These are phyloP conservation scores for Drepana falcataria DNA, from an alignment of 2,888 invertebrate genomes.

Conservation along the genomic window DNA sequence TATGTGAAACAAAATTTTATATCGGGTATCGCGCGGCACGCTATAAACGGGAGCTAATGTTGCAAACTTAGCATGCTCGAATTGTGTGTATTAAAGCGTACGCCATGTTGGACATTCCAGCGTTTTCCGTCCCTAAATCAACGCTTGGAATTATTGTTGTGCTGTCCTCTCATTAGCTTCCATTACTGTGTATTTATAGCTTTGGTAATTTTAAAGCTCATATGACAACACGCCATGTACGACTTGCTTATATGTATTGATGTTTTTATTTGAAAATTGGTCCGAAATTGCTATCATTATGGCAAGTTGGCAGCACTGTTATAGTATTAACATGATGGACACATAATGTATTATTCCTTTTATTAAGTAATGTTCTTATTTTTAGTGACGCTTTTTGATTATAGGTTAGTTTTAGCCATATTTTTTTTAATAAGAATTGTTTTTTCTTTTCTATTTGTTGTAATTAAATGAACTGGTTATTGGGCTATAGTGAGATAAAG, in stretches of 20 bases:
- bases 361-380: neutral
- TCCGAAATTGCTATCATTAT: neutral
- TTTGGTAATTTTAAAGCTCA: conserved; percentile 19
- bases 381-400: neutral
- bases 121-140: conserved; percentile 46
- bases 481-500: too few species aligned
- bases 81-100: conserved; percentile 15
- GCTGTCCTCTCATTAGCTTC: conserved; percentile 36
- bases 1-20: too few species aligned
- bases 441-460: too few species aligned
- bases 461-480: too few species aligned
- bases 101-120: conserved; percentile 33
- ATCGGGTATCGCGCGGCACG: too few species aligned
- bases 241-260: neutral
- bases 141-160: conserved; percentile 34
- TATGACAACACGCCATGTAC: conserved; percentile 6
- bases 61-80: too few species aligned
- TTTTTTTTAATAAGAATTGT: too few species aligned
- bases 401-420: too few species aligned
- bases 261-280: neutral
- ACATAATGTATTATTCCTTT: neutral
- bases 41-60: too few species aligned
- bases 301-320: neutral
- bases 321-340: neutral
- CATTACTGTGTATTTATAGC: conserved; percentile 25